These are phyloP conservation scores for Cladopsammia gracilis DNA, from an alignment of 64 coral and sea anemone species.

Conservation along the genomic window DNA sequence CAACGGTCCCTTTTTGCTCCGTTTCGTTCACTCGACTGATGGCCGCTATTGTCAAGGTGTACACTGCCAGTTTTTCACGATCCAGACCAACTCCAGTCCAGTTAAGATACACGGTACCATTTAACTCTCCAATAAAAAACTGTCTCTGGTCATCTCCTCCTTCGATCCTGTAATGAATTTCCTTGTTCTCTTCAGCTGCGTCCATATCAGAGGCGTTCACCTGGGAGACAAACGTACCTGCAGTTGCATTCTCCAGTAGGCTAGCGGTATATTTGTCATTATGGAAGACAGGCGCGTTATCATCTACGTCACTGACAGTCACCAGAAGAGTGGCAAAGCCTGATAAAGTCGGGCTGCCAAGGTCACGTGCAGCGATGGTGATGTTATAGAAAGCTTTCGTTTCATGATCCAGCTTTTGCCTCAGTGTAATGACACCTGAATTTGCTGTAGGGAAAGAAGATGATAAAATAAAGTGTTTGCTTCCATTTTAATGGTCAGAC, in stretches of 20 bases:
- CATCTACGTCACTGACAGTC: constrained; percentile 83
- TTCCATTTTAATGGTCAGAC: no score
- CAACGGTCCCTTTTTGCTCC: constrained; percentile 69
- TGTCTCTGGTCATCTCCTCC: constrained; percentile 53
- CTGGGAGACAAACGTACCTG: constrained; percentile 66
- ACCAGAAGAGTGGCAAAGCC: constrained; percentile 66
- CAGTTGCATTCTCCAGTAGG: constrained; percentile 82
- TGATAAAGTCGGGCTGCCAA: constrained; percentile 45
- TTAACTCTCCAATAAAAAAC: constrained; percentile 76
- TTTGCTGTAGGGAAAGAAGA: constrained; percentile 36
- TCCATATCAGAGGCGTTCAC: constrained; percentile 91
- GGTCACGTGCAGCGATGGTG: constrained; percentile 76
- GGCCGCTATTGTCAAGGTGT: constrained; percentile 70
- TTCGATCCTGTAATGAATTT: constrained; percentile 75
- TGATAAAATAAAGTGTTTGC: neutral
- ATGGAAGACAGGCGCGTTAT: constrained; percentile 89
- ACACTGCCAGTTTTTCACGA: constrained; percentile 66
- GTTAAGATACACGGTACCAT: constrained; percentile 85
- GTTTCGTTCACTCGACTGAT: constrained; percentile 74
- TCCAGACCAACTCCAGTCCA: constrained; percentile 68
- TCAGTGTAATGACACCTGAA: constrained; percentile 70
- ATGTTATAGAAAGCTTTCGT: constrained; percentile 69
- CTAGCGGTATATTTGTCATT: constrained; percentile 42
- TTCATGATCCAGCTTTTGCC: constrained; percentile 87
- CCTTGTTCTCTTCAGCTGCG: constrained; percentile 67